Evolutionary conservation across 2,113 vertebrate species (phyloP).

Genomic region (Zosterops borbonicus): DNA sequence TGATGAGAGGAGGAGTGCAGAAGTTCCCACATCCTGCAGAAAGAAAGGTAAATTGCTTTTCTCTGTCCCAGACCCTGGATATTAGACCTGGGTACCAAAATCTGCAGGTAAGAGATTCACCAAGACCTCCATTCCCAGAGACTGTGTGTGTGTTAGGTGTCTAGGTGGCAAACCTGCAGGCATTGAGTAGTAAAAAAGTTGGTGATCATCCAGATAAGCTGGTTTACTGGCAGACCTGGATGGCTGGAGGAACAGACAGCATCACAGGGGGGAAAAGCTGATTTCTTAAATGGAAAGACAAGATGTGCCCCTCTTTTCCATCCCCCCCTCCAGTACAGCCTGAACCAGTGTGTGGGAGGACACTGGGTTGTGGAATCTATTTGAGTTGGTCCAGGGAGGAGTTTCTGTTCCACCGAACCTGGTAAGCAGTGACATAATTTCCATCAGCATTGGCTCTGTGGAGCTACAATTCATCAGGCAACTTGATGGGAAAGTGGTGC

Average conservation of each 20-base stretch:
- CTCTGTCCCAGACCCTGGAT: background rate
- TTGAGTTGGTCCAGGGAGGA: background rate
- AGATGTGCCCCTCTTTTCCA: background rate
- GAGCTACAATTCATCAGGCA: background rate
- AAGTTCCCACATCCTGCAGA: background rate
- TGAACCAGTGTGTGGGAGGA: background rate
- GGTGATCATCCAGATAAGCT: background rate
- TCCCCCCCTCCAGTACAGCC: background rate
- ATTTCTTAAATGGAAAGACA: background rate
- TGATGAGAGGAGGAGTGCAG: background rate
- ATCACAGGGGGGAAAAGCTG: rapidly evolving
- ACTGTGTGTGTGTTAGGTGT: background rate
- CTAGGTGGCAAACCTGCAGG: background rate
- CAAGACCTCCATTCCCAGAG: background rate
- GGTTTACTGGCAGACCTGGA: background rate
- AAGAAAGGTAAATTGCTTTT: background rate
- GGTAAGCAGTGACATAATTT: background rate
- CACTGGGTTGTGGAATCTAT: background rate
- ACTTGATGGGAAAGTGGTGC: background rate
- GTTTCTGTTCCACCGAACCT: background rate
- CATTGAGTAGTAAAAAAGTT: background rate
- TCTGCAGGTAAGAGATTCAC: background rate
- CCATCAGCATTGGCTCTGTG: background rate
- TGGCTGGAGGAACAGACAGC: background rate
- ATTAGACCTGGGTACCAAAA: background rate